Evolutionary conservation across 2,888 invertebrate species (phyloP), one percentile per base, ranked within the genome.

Genomic region (Frankliniella fusca): DNA sequence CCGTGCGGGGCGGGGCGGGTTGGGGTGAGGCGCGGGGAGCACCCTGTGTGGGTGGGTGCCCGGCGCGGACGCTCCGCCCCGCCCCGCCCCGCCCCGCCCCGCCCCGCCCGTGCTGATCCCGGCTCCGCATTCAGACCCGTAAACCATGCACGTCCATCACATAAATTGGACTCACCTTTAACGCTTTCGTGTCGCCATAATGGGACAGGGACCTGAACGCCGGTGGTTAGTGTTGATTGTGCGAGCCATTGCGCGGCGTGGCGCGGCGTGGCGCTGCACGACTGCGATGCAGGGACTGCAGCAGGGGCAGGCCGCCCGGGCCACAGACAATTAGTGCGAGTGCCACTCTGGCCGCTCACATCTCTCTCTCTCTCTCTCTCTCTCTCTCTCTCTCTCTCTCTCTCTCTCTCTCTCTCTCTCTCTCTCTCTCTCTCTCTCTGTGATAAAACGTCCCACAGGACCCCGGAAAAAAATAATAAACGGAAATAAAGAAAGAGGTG

Each of bases 111-210:
- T 76, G 70, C 27, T 76, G 70, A 76, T 76, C 70, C 70, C 38
- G 38, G 70, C 70, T 12, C 18, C 61, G 70, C 70, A 27, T 23
- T 27, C 70, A 76, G 23, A 27, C 70, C 70, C 70, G 70, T 76
- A 76, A 76, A 76, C 70, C 27, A 76, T 12, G 27, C 70, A 76
- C 70, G 70, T 76, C 70, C 70, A 76, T 76, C 70, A 76, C 70
- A 76, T 76, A 76, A 76, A 76, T 76, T 76, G 70, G 70, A 76
- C 70, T 76, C 70, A 76, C 70, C 70, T 76, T 76, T 76, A 76
- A 76, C 70, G 70, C 70, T 76, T 76, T 61, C 61, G 61, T 61
- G 61, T 61, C 70, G 70, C 70, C 70, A 76, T 76, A 27, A 76
- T 27, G 70, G 70, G 5, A n/a, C 15, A 18, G 61, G 61, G 61